Evolutionary conservation across 1,140 invertebrate genomes (phyloP), one percentile per base, ranked within the genome.

Genomic region (Nephotettix cincticeps): DNA sequence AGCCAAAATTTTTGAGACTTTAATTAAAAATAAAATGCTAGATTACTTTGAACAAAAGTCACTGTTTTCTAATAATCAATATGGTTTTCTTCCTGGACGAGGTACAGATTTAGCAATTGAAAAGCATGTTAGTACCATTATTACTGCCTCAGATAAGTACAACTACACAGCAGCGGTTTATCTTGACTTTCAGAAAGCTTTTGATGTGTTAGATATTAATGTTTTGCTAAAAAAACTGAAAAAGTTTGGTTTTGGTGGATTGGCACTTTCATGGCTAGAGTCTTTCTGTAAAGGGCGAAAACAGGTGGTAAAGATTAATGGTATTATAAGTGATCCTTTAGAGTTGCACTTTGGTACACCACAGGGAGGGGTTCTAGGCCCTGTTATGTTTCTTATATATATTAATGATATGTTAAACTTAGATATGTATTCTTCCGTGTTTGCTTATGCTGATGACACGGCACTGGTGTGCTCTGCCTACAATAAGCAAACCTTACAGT

Each of bases 401-500:
- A 40, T 40, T 40, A 40, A 40, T 40, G 36, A 40, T 17, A 6
- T 40, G 67, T 70, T 70, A 45, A 27, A 45, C 45, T 51, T 43
- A 0, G 28, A 51, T n/a, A n/a, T n/a, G n/a, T n/a, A n/a, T n/a
- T n/a, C n/a, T n/a, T n/a, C n/a, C n/a, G n/a, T n/a, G n/a, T n/a
- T n/a, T n/a, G n/a, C n/a, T n/a, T n/a, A n/a, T n/a, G n/a, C n/a
- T n/a, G n/a, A n/a, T n/a, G n/a, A 30, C n/a, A n/a, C n/a, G n/a
- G n/a, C n/a, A n/a, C n/a, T n/a, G n/a, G n/a, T n/a, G n/a, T n/a
- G n/a, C n/a, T n/a, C n/a, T n/a, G n/a, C n/a, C n/a, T n/a, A n/a
- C n/a, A n/a, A n/a, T n/a, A n/a, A n/a, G n/a, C n/a, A n/a, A n/a
- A n/a, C n/a, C n/a, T n/a, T n/a, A n/a, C n/a, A n/a, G n/a, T n/a